phyloP scores from a whole-genome alignment of 2,888 invertebrate genomes.

The Limenitis camilla region DNA sequence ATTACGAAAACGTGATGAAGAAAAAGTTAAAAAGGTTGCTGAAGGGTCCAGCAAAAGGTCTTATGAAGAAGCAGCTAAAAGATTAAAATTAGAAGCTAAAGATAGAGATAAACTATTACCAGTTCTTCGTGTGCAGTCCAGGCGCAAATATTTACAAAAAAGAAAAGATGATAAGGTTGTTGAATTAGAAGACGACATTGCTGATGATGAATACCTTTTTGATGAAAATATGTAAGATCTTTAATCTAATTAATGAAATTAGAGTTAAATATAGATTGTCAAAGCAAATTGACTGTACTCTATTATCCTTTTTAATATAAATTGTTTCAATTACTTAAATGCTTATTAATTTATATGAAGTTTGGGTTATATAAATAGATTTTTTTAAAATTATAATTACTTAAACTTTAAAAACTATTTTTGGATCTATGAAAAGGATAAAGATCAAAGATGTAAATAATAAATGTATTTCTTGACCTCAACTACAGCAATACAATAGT shows the following conservation, averaged over 20 bases:
- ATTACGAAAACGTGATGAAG: conserved; percentile 91
- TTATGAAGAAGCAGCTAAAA: conserved; percentile 91
- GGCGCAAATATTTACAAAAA: conserved; percentile 95
- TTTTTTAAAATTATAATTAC: no score
- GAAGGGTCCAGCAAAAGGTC: conserved; percentile 80
- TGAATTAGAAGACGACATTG: conserved; percentile 94
- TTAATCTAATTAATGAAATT: not conserved
- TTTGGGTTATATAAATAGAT: no score
- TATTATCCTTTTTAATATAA: no score
- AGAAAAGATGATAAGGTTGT: conserved; percentile 96
- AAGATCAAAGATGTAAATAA: no score
- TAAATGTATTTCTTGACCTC: no score
- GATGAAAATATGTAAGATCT: conserved; percentile 85
- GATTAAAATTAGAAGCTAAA: conserved; percentile 90
- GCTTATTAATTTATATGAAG: no score
- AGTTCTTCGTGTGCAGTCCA: conserved; percentile 90
- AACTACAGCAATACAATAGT: no score
- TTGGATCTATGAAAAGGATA: no score
- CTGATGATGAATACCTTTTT: conserved; percentile 97
- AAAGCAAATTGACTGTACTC: no score
- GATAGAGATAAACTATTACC: conserved; percentile 91
- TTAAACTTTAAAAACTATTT: no score
- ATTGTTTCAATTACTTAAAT: no score
- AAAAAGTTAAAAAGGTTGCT: conserved; percentile 86
- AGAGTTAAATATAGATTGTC: no score